Evolutionary conservation across 2,113 vertebrate species (phyloP).

Genomic region (Elephantulus edwardii): DNA sequence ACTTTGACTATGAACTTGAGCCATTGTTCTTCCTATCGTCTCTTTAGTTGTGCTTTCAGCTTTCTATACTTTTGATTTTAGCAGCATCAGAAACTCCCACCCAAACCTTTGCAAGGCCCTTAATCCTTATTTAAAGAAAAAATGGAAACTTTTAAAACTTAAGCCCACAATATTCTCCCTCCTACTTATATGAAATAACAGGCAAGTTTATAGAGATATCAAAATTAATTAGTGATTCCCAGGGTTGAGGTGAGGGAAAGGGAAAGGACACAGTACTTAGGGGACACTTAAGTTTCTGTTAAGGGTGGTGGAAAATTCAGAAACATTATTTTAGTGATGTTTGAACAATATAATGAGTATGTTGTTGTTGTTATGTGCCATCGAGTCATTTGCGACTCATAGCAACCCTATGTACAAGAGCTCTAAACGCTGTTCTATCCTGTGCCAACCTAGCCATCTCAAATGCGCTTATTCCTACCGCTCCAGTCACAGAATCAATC

Average conservation of each 20-base stretch:
- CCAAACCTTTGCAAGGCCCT: neutral
- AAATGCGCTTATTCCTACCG: too few species aligned
- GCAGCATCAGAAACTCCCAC: neutral
- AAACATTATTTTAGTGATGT: neutral
- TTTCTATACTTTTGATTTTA: neutral
- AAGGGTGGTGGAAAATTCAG: neutral
- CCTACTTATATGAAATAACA: neutral
- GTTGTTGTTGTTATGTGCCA: neutral
- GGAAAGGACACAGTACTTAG: neutral
- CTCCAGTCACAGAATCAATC: too few species aligned
- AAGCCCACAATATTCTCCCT: neutral
- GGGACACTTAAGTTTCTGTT: neutral
- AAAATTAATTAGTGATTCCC: neutral
- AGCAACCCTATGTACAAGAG: too few species aligned
- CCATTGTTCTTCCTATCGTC: accelerated
- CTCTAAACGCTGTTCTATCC: too few species aligned
- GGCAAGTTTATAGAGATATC: neutral
- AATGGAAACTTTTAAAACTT: neutral
- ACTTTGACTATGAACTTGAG: accelerated
- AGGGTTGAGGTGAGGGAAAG: neutral
- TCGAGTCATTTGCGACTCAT: too few species aligned
- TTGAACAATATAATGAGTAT: neutral
- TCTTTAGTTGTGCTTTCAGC: neutral
- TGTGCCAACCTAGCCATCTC: too few species aligned
- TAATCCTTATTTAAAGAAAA: neutral